Conservation (phyloP, 1,140 invertebrate genomes). For the Liolophura sinensis region DNA sequence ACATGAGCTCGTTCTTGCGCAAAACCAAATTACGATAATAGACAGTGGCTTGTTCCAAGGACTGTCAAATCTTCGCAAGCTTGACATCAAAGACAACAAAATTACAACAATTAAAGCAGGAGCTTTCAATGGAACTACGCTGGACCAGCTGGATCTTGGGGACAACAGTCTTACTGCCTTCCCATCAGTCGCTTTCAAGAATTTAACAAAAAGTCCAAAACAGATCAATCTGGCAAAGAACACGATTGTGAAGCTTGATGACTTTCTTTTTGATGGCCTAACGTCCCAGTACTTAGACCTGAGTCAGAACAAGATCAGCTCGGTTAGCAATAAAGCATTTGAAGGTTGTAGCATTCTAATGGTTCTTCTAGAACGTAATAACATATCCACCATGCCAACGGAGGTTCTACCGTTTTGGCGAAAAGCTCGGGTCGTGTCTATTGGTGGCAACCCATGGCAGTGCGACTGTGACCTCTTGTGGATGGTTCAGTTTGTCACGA, state of each 20-base stretch:
- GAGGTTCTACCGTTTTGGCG: constrained; percentile 20
- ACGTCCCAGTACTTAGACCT: constrained; percentile 19
- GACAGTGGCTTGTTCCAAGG: constrained; percentile 20
- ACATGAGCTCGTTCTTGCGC: constrained; percentile 15
- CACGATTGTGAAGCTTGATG: constrained; percentile 11
- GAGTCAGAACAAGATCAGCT: constrained; percentile 20
- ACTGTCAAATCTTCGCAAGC: constrained; percentile 17
- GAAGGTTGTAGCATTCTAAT: constrained; percentile 19
- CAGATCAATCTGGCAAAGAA: constrained; percentile 17
- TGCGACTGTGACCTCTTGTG: constrained; percentile 40
- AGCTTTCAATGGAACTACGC: constrained; percentile 24
- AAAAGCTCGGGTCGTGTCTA: constrained; percentile 12
- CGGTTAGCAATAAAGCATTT: constrained; percentile 23
- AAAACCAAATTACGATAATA: constrained; percentile 26
- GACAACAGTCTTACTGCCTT: constrained; percentile 26
- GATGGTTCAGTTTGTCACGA: constrained; percentile 25
- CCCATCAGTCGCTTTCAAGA: constrained; percentile 19
- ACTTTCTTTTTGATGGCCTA: constrained; percentile 11
- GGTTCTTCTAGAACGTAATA: constrained; percentile 23
- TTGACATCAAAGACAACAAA: constrained; percentile 22
- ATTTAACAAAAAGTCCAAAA: constrained; percentile 10
- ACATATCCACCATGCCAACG: constrained; percentile 27
- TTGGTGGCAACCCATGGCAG: constrained; percentile 26
- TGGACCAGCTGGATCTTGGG: constrained; percentile 29
- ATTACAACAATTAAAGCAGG: constrained; percentile 19